Conservation (phyloP, 2,797 vertebrate species). For the Furcifer pardalis region DNA sequence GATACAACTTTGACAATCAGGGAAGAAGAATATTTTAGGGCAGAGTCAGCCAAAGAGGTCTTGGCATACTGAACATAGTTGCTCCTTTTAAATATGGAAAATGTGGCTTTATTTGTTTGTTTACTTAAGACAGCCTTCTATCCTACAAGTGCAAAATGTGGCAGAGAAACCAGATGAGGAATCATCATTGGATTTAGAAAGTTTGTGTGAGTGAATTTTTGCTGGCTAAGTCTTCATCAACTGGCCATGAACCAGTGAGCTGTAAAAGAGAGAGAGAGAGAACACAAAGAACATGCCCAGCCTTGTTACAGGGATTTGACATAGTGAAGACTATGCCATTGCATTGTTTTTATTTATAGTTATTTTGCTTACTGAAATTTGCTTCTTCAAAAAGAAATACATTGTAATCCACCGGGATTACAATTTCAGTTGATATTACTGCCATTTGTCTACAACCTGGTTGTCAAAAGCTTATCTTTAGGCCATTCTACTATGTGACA, state of each 20-base stretch:
- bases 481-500: neutral
- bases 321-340: neutral
- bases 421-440: too few species aligned
- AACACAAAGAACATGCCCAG: neutral
- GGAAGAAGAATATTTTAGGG: slow-evolving; percentile 36
- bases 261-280: too few species aligned
- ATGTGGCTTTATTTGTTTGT: neutral
- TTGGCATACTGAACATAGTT: slow-evolving; percentile 29
- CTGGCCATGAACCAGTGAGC: neutral
- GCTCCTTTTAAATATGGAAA: slow-evolving; percentile 33
- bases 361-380: neutral
- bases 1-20: slow-evolving; percentile 15
- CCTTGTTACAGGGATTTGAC: neutral
- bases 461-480: neutral
- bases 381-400: neutral
- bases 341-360: neutral
- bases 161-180: neutral
- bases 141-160: neutral
- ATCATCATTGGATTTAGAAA: neutral
- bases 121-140: too few species aligned
- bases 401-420: neutral
- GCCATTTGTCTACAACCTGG: neutral
- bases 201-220: neutral
- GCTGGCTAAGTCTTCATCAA: neutral
- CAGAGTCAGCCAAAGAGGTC: neutral